Evolutionary conservation across 2,797 vertebrate species (phyloP).

Genomic region (Phoebastria nigripes): DNA sequence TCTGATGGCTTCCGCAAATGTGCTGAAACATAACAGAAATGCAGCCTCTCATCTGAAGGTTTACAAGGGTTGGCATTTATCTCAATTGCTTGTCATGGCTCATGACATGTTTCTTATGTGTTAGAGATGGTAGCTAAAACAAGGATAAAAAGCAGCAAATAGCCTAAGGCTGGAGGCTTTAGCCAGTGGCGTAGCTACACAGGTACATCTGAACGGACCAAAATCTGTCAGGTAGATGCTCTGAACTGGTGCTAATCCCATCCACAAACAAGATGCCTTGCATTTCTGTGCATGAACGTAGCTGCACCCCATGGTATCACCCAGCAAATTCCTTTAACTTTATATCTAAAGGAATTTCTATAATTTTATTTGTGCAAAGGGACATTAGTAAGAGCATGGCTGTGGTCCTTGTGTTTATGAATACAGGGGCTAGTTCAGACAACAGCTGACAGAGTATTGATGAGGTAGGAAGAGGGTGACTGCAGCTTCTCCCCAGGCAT

Average conservation of each 20-base stretch:
- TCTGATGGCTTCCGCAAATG: background rate
- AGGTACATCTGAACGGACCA: background rate
- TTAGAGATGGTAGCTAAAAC: slow-evolving; percentile 1
- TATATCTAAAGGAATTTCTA: background rate
- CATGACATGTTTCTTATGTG: background rate
- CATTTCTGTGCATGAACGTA: background rate
- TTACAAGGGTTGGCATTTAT: slow-evolving; percentile 13
- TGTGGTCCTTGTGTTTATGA: background rate
- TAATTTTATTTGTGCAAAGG: background rate
- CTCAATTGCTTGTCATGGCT: slow-evolving; percentile 17
- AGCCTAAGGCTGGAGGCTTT: slow-evolving; percentile 12
- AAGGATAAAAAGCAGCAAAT: slow-evolving; percentile 24
- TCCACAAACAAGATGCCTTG: background rate
- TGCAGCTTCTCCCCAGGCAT: background rate
- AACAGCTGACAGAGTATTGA: background rate
- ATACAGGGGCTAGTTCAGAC: background rate
- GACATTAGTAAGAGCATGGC: background rate
- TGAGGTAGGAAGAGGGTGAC: background rate
- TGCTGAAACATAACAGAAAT: background rate
- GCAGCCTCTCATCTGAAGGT: background rate
- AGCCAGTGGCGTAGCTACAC: background rate
- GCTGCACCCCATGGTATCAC: background rate
- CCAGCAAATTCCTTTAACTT: background rate
- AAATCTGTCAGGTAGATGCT: background rate
- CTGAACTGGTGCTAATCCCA: background rate